Percentiles rank a stretch among this genome's conserved stretches.
Conservation (phyloP, 2,888 invertebrate genomes). For the Drosophila hawaiiensis region DNA sequence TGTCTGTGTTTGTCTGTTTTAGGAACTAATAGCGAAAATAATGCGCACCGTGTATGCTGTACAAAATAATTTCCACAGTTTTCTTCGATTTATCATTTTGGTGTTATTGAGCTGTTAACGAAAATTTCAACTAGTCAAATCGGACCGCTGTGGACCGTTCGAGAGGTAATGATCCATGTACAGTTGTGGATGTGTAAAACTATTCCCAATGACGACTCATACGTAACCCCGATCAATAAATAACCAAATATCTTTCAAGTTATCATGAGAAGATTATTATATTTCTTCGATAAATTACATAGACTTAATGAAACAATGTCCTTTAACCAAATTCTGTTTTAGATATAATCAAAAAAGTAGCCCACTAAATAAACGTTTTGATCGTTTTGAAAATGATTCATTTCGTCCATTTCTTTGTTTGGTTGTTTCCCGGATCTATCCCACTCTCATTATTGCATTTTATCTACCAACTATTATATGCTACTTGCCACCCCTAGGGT, state of each 20-base stretch:
- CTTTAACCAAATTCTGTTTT: neutral
- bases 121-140: slow-evolving; percentile 22
- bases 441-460: slow-evolving; percentile 1
- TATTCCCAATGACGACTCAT: slow-evolving; percentile 4
- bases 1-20: slow-evolving; percentile 60
- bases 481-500: neutral
- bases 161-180: slow-evolving; percentile 3
- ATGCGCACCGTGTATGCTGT: slow-evolving; percentile 54
- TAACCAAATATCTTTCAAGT: slow-evolving; percentile 2
- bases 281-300: neutral
- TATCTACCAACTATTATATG: slow-evolving; percentile 2
- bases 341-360: neutral
- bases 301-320: neutral
- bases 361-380: neutral
- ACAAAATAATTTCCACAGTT: slow-evolving; percentile 24
- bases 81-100: slow-evolving; percentile 12
- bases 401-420: neutral
- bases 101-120: slow-evolving; percentile 48
- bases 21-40: slow-evolving; percentile 78
- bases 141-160: slow-evolving; percentile 3
- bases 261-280: neutral
- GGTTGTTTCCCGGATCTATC: slow-evolving; percentile 2
- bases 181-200: slow-evolving; percentile 1
- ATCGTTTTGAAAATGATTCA: slow-evolving; percentile 1
- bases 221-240: slow-evolving; percentile 19